Evolutionary conservation across 2,888 invertebrate genomes (phyloP), one percentile per base, ranked within the genome.

Genomic region (Macrophya annulata): DNA sequence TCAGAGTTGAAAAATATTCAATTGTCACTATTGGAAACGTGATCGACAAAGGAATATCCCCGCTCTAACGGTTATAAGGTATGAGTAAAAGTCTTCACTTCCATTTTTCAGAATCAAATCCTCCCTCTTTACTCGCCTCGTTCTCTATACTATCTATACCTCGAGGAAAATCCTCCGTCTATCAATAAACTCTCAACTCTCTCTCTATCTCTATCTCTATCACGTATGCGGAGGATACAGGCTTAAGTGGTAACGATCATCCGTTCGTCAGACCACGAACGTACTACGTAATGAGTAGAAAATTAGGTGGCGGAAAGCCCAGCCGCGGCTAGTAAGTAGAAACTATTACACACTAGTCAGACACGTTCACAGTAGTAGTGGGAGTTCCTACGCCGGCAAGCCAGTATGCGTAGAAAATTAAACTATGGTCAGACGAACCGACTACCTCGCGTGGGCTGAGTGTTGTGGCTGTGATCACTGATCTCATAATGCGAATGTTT

Each of bases 11-110:
- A 85, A 62, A 85, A 84, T 85, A 77, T 77, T 65, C 65, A 65
- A 85, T 85, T 68, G 85, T 85, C 79, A 85, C 77, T 85, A 71
- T 83, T 83, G 83, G 31, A 83, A 83, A 83, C 83, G 83, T 31
- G 65, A 12, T 8, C 51, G 83, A 83, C 83, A 83, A 83, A 83
- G 68, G 83, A 71, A 83, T 48, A 25, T 21, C 15, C 15, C 74
- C 74, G 12, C 5, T 37, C 10, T 21, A 4, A n/a, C 76, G 15
- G 21, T 15, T 6, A 51, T 51, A 31, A 31, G 6, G n/a, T n/a
- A 17, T 9, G 55, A n/a, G 31, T 17, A 12, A 31, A 55, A 31
- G 37, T 31, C 51, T 25, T 37, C 40, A 40, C 40, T 59, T 17
- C 48, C 51, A 77, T 51, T 31, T 77, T 55, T 15, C 72, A 43